Evolutionary conservation across 37 sponge, comb jelly and placozoan species (phyloP), one percentile per base, ranked within the genome.

Genomic region (Ephydatia muelleri): DNA sequence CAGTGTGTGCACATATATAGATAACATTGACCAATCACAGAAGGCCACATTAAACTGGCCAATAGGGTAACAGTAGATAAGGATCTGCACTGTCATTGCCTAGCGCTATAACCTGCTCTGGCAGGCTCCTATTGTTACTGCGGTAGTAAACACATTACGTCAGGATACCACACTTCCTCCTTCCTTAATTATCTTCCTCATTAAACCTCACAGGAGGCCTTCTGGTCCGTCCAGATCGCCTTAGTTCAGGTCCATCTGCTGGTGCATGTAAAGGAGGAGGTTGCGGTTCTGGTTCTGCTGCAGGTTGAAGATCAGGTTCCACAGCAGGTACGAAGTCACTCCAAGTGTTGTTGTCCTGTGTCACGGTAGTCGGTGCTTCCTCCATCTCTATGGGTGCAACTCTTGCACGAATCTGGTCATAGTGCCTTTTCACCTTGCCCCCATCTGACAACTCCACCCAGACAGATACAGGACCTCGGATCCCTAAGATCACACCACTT

Each of bases 381-480:
- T n/a, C n/a, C n/a, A n/a, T n/a, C n/a, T n/a, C n/a, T n/a, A n/a
- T n/a, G n/a, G n/a, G n/a, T n/a, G n/a, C n/a, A n/a, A n/a, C n/a
- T n/a, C n/a, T n/a, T n/a, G n/a, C n/a, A n/a, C 76, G 76, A 5
- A 75, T 9, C 76, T 75, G 76, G 38, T 75, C 76, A 75, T 37
- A 75, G 27, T 75, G 76, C 12, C 36, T 9, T 16, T 39, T 9
- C 31, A 75, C 36, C 14, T 25, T 5, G 9, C 38, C 31, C 6
- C 76, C 76, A 75, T 75, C 76, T 30, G 31, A 26, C 33, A 32
- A 39, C 14, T 30, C 11, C 36, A 75, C 38, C 76, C 25, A 30
- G 31, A 35, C 76, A 19, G 76, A 75, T 6, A 75, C 76, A 37
- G 76, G 76, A 11, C 76, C 76, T 32, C 36, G 13, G 5, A 75